Evolutionary conservation across 2,888 invertebrate genomes (phyloP), one percentile per base, ranked within the genome.

Genomic region (Pterobdella sp.): DNA sequence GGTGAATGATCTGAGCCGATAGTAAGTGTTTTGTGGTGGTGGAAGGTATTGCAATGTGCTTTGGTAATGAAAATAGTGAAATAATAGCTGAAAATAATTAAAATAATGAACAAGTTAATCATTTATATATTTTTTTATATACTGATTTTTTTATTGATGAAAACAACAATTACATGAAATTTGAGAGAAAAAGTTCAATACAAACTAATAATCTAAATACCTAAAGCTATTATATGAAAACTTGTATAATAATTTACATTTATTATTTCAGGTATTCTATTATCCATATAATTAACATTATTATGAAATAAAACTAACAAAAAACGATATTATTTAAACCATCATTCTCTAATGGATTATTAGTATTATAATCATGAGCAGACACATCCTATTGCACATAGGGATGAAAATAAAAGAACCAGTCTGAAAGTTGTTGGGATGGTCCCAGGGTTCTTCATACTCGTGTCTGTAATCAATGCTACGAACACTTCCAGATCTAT

Each of bases 401-500:
- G 14, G n/a, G 60, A 14, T 3, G n/a, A 26, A 56, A 56, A 26
- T 26, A 26, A 56, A n/a, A 56, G 60, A 56, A 56, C 60, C 60
- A 26, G 60, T 56, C n/a, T 56, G 60, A 26, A 56, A 56, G 60
- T 56, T 56, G 60, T 22, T 3, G 26, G 60, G 71, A 31, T 72
- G 70, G 56, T 78, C 78, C 78, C 78, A 78, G 0, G 78, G 78
- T 42, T 78, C 77, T 26, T 78, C 78, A 56, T 78, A 78, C 32
- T 76, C 78, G 4, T 76, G 76, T 35, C 76, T 42, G 14, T 71
- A 68, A 67, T 74, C 76, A 14, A 73, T 42, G 42, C 69, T 68
- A 18, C 69, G 68, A n/a, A 73, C 63, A 35, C 73, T 73, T 32
- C 73, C 69, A 31, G 73, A 73, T 52, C 73, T 69, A 34, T 65